phyloP scores from a whole-genome alignment of 1,140 invertebrate genomes.

The Pseudomyrmex cubaensis region DNA sequence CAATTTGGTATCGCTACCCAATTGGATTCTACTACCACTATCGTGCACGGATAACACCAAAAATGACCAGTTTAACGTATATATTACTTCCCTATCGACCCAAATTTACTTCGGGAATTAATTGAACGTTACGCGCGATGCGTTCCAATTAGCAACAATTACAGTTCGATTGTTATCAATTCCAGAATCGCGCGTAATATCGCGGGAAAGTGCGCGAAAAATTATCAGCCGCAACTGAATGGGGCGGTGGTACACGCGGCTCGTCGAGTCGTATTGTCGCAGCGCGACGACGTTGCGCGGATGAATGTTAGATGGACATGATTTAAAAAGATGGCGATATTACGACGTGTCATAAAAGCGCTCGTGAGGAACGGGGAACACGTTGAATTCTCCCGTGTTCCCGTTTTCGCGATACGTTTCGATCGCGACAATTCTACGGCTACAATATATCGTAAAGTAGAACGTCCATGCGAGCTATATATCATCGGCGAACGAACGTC shows the following conservation, averaged over 20 bases:
- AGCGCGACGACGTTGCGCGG: background rate
- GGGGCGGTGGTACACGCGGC: too few relatives aligned
- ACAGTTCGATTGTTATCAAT: slow-evolving; percentile 29
- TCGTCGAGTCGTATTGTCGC: background rate
- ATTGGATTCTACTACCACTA: background rate
- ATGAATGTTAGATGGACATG: slow-evolving; percentile 5
- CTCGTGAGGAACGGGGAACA: background rate
- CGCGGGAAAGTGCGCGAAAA: background rate
- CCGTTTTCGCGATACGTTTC: slow-evolving; percentile 33
- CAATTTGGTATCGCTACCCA: slow-evolving; percentile 18
- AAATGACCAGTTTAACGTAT: slow-evolving; percentile 35
- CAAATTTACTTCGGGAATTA: slow-evolving; percentile 48
- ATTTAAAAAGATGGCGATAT: slow-evolving; percentile 40
- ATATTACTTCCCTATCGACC: background rate
- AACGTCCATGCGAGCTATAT: slow-evolving; percentile 43
- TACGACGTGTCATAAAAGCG: slow-evolving; percentile 27
- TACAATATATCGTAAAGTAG: slow-evolving; percentile 55
- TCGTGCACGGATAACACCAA: slow-evolving; percentile 9
- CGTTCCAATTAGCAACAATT: slow-evolving; percentile 50
- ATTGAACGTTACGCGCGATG: slow-evolving; percentile 41
- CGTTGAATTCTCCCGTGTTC: slow-evolving; percentile 1
- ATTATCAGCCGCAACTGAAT: background rate
- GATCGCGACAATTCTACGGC: slow-evolving; percentile 41
- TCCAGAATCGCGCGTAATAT: slow-evolving; percentile 23
- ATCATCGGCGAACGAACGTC: slow-evolving; percentile 47